These are phyloP conservation scores for Vanacampus margaritifer DNA, from an alignment of 2,113 vertebrate species.

Conservation along the genomic window DNA sequence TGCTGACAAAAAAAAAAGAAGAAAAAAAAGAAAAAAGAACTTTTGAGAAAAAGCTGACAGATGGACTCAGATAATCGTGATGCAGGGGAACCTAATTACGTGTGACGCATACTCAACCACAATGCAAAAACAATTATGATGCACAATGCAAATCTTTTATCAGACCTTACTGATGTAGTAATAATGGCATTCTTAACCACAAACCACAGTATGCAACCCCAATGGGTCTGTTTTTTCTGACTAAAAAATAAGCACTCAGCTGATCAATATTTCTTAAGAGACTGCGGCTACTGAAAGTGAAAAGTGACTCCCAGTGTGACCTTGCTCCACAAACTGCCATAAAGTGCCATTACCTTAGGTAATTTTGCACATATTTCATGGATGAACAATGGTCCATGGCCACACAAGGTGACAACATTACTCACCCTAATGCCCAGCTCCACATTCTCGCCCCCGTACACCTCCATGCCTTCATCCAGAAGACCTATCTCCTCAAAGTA, in stretches of 20 bases:
- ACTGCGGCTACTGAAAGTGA: not conserved
- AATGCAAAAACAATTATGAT: not conserved
- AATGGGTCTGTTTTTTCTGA: not conserved
- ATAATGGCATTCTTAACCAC: not conserved
- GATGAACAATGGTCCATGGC: slow-evolving; percentile 42
- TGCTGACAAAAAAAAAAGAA: not conserved
- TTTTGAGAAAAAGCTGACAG: not conserved
- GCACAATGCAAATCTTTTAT: not conserved
- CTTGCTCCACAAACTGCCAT: slow-evolving; percentile 40
- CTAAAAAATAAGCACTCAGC: not conserved
- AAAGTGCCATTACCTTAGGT: slow-evolving; percentile 48
- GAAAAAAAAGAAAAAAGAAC: not conserved
- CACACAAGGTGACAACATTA: slow-evolving; percentile 33
- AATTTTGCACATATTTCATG: slow-evolving; percentile 52
- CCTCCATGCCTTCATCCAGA: slow-evolving; percentile 97
- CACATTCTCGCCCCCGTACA: slow-evolving; percentile 96
- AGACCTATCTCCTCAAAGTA: slow-evolving; percentile 98
- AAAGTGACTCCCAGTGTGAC: slow-evolving; percentile 13
- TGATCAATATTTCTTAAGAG: slow-evolving; percentile 10
- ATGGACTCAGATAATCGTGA: not conserved
- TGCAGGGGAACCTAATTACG: not conserved
- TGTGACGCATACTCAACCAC: not conserved
- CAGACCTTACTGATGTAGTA: not conserved
- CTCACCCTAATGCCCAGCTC: slow-evolving; percentile 96
- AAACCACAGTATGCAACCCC: not conserved